Evolutionary conservation across 2,797 vertebrate genomes (phyloP).

Genomic region (Acanthurus tractus): DNA sequence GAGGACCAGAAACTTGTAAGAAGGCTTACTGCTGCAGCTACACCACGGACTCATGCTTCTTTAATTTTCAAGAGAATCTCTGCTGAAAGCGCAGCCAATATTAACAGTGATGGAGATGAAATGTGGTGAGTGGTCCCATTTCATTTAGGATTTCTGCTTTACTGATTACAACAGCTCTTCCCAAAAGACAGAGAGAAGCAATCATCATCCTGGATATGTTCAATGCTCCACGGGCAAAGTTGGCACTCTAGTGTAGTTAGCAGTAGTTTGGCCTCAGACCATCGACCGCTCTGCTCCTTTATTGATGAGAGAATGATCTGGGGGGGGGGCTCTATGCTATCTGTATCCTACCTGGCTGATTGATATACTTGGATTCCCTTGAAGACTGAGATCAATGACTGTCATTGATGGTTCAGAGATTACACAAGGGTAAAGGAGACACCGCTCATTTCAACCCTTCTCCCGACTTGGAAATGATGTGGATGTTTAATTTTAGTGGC

Average conservation of each 20-base stretch:
- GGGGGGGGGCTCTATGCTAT: constrained; percentile 57
- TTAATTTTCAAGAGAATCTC: constrained; percentile 29
- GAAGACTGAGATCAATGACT: constrained; percentile 74
- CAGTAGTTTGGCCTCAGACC: constrained; percentile 44
- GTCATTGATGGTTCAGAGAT: constrained; percentile 65
- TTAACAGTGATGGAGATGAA: constrained; percentile 25
- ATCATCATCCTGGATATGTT: constrained; percentile 34
- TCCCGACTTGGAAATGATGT: constrained; percentile 27
- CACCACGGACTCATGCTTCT: too few relatives aligned
- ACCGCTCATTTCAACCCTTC: constrained; percentile 26
- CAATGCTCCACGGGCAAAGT: constrained; percentile 38
- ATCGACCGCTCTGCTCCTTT: constrained; percentile 59
- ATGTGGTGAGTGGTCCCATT: constrained; percentile 40
- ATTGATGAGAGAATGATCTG: constrained; percentile 77
- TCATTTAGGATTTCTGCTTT: constrained; percentile 50
- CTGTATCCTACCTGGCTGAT: constrained; percentile 72
- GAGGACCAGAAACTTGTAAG: not conserved
- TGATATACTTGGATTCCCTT: constrained; percentile 74
- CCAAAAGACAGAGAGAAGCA: constrained; percentile 36
- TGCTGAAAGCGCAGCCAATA: constrained; percentile 12
- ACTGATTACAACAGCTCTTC: constrained; percentile 46
- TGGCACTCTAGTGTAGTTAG: constrained; percentile 38
- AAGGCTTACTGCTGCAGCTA: not conserved
- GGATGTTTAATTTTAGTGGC: not conserved
- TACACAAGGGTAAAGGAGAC: constrained; percentile 61